A percentile compares a stretch with the other conserved stretches of the same genome.
Conservation (phyloP, 2,113 vertebrate species). For the Hippocampus mohnikei region DNA sequence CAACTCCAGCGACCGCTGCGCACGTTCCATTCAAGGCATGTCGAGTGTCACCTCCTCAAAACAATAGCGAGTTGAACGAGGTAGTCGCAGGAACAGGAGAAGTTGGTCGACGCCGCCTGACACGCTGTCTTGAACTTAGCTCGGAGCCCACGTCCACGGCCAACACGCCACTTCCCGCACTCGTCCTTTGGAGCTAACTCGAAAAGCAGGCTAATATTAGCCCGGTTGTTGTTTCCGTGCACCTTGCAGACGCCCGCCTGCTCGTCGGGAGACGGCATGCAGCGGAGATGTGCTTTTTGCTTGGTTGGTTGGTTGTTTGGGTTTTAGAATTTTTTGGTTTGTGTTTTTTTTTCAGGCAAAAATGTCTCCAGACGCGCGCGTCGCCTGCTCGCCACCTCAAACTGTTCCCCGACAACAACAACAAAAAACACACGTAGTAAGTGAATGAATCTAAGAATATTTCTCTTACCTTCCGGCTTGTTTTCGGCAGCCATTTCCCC, state of each 20-base stretch:
- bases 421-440: slow-evolving; percentile 37
- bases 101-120: slow-evolving; percentile 67
- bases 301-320: neutral
- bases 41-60: neutral
- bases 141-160: neutral
- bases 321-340: neutral
- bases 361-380: slow-evolving; percentile 40
- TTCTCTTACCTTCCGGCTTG: slow-evolving; percentile 96
- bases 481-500: slow-evolving; percentile 99
- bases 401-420: slow-evolving; percentile 18
- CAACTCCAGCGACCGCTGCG: neutral
- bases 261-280: slow-evolving; percentile 52
- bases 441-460: slow-evolving; percentile 72
- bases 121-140: slow-evolving; percentile 71
- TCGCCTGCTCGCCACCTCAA: slow-evolving; percentile 43
- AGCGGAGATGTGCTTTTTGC: slow-evolving; percentile 16
- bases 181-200: slow-evolving; percentile 59
- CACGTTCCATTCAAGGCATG: too few relatives aligned
- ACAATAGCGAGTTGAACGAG: slow-evolving; percentile 1
- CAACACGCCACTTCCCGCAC: slow-evolving; percentile 31
- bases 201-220: slow-evolving; percentile 67
- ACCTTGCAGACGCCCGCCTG: slow-evolving; percentile 59
- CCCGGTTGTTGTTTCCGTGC: slow-evolving; percentile 65
- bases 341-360: slow-evolving; percentile 12
- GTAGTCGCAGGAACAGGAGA: slow-evolving; percentile 43